These are phyloP conservation scores for Bubo bubo DNA, from an alignment of 2,113 vertebrate species.

Conservation along the genomic window DNA sequence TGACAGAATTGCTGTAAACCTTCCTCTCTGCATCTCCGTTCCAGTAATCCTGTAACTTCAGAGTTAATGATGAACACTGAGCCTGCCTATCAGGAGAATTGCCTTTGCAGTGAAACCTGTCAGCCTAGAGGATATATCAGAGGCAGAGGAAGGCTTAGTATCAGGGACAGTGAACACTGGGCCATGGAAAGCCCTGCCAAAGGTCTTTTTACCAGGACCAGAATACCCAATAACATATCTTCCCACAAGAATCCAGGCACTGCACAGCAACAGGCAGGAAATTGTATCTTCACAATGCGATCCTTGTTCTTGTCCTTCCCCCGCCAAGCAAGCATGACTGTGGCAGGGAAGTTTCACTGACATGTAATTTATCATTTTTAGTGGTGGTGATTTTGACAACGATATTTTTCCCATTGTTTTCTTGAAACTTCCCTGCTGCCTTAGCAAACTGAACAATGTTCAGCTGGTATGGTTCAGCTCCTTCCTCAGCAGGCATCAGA, in stretches of 20 bases:
- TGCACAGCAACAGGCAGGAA: not conserved
- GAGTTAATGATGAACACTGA: not conserved
- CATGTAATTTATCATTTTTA: constrained; percentile 40
- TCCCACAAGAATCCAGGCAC: not conserved
- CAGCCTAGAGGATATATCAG: not conserved
- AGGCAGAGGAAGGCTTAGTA: not conserved
- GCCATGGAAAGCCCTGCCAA: not conserved
- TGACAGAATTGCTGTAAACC: not conserved
- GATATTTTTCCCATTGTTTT: not conserved
- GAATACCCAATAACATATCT: not conserved
- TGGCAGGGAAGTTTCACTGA: not conserved
- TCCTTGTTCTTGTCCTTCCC: constrained; percentile 1
- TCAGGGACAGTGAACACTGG: not conserved
- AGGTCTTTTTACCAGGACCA: not conserved
- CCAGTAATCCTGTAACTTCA: not conserved
- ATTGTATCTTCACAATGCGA: not conserved
- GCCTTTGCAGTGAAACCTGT: not conserved
- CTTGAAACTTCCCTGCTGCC: not conserved
- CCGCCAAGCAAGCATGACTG: not conserved
- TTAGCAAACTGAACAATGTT: not conserved
- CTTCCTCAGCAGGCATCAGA: not conserved
- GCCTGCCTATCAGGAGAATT: not conserved
- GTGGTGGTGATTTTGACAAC: not conserved
- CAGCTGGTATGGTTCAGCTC: not conserved
- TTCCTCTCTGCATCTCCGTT: not conserved